Conservation (phyloP, 2,797 vertebrate genomes). For the Myiotriccus ornatus region DNA sequence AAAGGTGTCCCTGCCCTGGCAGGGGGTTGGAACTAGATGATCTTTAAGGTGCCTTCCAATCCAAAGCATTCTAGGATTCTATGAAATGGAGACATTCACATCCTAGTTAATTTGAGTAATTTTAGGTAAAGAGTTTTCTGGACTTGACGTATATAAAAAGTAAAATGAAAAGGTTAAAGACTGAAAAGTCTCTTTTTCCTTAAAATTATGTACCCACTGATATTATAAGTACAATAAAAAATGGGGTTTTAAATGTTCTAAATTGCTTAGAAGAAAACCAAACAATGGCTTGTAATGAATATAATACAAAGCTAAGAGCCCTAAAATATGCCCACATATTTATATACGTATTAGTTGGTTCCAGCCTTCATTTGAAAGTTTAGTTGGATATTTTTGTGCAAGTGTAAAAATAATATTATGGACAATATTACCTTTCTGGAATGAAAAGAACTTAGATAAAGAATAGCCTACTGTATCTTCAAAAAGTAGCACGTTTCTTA, state of each 20-base stretch:
- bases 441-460: conserved; percentile 47
- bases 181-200: not conserved
- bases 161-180: not conserved
- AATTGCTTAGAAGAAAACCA: not conserved
- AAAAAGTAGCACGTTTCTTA: conserved; percentile 46
- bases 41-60: not conserved
- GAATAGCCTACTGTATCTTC: conserved; percentile 42
- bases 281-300: not conserved
- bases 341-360: not conserved
- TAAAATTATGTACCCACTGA: not conserved
- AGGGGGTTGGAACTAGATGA: not conserved
- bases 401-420: not conserved
- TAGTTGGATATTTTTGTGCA: conserved; percentile 1
- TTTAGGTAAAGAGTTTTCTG: not conserved
- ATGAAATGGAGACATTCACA: not conserved
- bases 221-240: not conserved
- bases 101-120: not conserved
- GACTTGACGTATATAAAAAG: not conserved
- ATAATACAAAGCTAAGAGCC: not conserved
- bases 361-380: conserved; percentile 18
- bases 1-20: not conserved
- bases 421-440: conserved; percentile 14
- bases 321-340: not conserved
- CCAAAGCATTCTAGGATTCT: not conserved
- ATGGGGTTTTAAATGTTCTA: not conserved